A percentile compares a stretch with the other conserved stretches of the same genome.
Evolutionary conservation across 2,797 vertebrate genomes (phyloP).

Genomic region (Siniperca obscura): DNA sequence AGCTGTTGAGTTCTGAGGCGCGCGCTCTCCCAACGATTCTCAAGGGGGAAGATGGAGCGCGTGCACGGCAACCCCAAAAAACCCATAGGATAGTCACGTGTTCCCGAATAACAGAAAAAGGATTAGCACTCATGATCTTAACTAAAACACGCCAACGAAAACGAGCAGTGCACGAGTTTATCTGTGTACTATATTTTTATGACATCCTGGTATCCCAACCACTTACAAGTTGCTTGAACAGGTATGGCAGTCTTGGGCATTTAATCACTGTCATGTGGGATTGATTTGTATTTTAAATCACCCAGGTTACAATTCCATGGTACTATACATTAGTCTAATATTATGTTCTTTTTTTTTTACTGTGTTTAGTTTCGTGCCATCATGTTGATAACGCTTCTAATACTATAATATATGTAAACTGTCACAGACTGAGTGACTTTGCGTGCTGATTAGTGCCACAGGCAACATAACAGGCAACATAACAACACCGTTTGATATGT

Average conservation of each 20-base stretch:
- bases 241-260: background rate
- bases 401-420: background rate
- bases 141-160: background rate
- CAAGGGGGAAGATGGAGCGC: constrained; percentile 64
- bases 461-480: background rate
- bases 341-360: background rate
- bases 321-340: background rate
- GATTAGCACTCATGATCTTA: constrained; percentile 31
- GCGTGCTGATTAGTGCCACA: background rate
- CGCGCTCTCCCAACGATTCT: constrained; percentile 55
- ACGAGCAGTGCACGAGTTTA: no score
- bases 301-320: background rate
- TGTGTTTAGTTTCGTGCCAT: background rate
- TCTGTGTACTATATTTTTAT: background rate
- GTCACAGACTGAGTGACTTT: background rate
- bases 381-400: background rate
- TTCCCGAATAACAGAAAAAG: constrained; percentile 41
- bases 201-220: background rate
- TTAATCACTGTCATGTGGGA: background rate
- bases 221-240: background rate
- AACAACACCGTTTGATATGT: constrained; percentile 12
- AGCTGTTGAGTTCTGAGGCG: constrained; percentile 83
- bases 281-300: constrained; percentile 1
- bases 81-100: constrained; percentile 67
- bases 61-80: constrained; percentile 47